A percentile compares a stretch with the other conserved stretches of the same genome.
Conservation (phyloP, 2,888 invertebrate species). For the Epinotia nisella region DNA sequence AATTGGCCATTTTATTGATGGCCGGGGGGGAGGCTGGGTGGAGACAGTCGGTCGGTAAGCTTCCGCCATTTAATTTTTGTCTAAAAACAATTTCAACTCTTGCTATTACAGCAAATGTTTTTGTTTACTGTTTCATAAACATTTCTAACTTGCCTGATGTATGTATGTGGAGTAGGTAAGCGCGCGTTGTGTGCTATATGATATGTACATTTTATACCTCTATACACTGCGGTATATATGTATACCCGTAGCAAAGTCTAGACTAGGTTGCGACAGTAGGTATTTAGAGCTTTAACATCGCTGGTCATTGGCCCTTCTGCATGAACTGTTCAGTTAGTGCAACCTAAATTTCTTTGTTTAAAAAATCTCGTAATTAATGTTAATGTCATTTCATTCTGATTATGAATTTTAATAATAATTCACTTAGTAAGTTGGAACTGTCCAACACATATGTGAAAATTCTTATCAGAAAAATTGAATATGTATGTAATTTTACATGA, state of each 20-base stretch:
- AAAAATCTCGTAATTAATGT: not conserved
- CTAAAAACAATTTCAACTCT: slow-evolving; percentile 54
- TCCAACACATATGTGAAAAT: not conserved
- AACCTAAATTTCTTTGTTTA: not conserved
- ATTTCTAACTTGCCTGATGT: slow-evolving; percentile 52
- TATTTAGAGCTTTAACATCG: slow-evolving; percentile 44
- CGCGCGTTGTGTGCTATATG: slow-evolving; percentile 38
- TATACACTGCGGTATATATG: slow-evolving; percentile 29
- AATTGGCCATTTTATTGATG: slow-evolving; percentile 86
- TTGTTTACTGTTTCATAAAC: slow-evolving; percentile 65
- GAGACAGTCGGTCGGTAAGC: slow-evolving; percentile 77
- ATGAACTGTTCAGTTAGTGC: slow-evolving; percentile 14
- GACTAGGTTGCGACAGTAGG: slow-evolving; percentile 40
- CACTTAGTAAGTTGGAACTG: not conserved
- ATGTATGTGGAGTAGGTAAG: slow-evolving; percentile 43
- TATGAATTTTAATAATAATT: slow-evolving; percentile 9
- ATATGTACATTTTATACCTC: slow-evolving; percentile 28
- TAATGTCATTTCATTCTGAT: not conserved
- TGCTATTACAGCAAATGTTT: slow-evolving; percentile 59
- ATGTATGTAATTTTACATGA: not conserved
- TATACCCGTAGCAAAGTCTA: slow-evolving; percentile 40
- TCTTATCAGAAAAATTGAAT: slow-evolving; percentile 1
- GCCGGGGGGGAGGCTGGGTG: slow-evolving; percentile 82
- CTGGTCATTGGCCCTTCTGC: slow-evolving; percentile 43
- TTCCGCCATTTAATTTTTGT: slow-evolving; percentile 79